Evolutionary conservation across 1,140 invertebrate genomes (phyloP).

Genomic region (Tribolium madens): DNA sequence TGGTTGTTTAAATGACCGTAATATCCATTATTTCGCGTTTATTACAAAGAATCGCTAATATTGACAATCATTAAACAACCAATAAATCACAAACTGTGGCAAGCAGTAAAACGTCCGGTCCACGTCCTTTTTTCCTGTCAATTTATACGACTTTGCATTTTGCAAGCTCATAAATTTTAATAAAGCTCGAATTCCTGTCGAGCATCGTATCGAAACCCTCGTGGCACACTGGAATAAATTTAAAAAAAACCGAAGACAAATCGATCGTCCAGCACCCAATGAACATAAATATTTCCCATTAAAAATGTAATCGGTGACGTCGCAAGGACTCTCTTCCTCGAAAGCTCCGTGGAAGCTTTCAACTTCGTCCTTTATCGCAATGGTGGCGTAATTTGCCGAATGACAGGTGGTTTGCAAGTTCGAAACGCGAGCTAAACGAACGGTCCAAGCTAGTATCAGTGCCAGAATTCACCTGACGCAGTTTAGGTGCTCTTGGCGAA

Average conservation of each 20-base stretch:
- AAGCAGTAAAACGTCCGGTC: no score
- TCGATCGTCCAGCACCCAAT: not conserved
- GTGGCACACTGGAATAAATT: no score
- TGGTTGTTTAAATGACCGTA: no score
- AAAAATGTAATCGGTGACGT: not conserved
- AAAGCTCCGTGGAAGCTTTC: conserved; percentile 31
- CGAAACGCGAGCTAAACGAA: conserved; percentile 11
- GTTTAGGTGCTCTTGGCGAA: conserved; percentile 31
- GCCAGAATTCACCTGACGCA: conserved; percentile 36
- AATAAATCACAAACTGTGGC: no score
- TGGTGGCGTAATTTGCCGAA: conserved; percentile 27
- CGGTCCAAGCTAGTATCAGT: conserved; percentile 36
- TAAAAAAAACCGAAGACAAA: not conserved
- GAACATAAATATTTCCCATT: not conserved
- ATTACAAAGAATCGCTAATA: no score
- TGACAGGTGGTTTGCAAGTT: conserved; percentile 43
- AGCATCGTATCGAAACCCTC: no score
- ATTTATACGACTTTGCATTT: no score
- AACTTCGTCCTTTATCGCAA: conserved; percentile 5
- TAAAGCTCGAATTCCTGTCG: no score
- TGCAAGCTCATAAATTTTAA: no score
- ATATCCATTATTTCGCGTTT: no score
- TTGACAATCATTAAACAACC: no score
- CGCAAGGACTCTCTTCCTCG: not conserved
- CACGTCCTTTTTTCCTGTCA: no score